Conservation (phyloP, 2,888 invertebrate genomes). For the Hemistola chrysoprasaria region DNA sequence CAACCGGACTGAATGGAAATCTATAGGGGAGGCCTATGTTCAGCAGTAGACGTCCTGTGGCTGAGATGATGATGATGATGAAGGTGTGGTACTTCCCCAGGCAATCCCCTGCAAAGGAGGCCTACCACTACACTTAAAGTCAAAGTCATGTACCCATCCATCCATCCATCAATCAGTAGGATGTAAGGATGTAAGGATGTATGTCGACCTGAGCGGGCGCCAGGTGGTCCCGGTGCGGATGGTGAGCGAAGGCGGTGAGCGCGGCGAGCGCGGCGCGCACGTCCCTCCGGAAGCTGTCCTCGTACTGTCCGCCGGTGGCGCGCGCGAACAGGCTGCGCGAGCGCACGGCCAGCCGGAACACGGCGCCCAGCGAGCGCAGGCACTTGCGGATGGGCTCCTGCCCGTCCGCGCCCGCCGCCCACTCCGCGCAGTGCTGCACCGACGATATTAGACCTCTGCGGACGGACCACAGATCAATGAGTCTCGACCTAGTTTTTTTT, state of each 20-base stretch:
- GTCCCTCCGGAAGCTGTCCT: constrained; percentile 92
- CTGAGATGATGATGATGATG: too few relatives aligned
- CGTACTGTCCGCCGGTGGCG: constrained; percentile 94
- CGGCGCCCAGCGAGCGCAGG: constrained; percentile 94
- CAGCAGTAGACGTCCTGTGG: too few relatives aligned
- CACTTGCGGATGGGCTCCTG: constrained; percentile 95
- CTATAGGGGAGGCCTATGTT: too few relatives aligned
- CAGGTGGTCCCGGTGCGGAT: constrained; percentile 87
- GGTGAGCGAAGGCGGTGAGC: constrained; percentile 86
- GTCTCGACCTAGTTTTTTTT: too few relatives aligned
- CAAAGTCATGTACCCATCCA: too few relatives aligned
- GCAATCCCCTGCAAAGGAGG: too few relatives aligned
- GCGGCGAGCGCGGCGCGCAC: constrained; percentile 91
- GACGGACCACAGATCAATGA: too few relatives aligned
- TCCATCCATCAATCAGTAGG: too few relatives aligned
- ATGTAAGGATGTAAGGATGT: too few relatives aligned
- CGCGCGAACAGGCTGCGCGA: constrained; percentile 92
- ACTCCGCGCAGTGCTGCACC: constrained; percentile 94
- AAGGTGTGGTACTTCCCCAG: too few relatives aligned
- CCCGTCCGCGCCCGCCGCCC: constrained; percentile 92
- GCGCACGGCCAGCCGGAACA: constrained; percentile 95
- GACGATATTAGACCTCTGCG: constrained; percentile 93
- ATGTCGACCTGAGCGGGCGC: constrained; percentile 90
- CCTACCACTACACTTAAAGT: too few relatives aligned
- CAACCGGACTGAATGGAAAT: too few relatives aligned